Percentiles rank a stretch among this genome's conserved stretches.
These are phyloP conservation scores for Watsonalla binaria DNA, from an alignment of 2,888 invertebrate species.

Conservation along the genomic window DNA sequence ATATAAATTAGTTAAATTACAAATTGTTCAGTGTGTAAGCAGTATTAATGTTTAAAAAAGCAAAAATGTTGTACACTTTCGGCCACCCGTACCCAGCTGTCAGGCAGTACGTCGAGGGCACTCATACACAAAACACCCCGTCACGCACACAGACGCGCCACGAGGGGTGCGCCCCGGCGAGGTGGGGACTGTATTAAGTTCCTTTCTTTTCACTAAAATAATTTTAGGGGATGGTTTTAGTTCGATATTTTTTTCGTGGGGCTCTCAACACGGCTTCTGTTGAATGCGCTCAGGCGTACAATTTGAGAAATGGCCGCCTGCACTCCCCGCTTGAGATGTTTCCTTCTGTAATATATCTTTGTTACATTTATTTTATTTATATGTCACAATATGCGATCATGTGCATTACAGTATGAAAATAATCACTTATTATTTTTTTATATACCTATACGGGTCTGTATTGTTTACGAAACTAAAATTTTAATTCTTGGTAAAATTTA, in stretches of 20 bases:
- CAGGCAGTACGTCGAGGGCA: conserved; percentile 61
- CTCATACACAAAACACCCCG: conserved; percentile 45
- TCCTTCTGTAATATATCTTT: conserved; percentile 33
- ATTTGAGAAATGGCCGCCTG: conserved; percentile 68
- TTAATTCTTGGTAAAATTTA: too few species aligned
- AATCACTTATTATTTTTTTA: conserved; percentile 2
- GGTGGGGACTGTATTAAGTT: conserved; percentile 78
- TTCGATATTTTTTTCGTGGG: conserved; percentile 73
- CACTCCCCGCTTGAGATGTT: conserved; percentile 51
- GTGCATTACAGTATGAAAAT: too few species aligned
- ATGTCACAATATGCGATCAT: conserved; percentile 6
- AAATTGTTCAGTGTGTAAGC: too few species aligned
- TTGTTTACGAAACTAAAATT: too few species aligned
- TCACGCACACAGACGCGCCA: conserved; percentile 29
- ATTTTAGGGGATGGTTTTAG: conserved; percentile 78
- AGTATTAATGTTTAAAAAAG: too few species aligned
- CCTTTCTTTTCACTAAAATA: conserved; percentile 79
- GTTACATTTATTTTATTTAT: conserved; percentile 13
- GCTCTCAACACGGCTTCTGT: conserved; percentile 49
- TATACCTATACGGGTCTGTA: too few species aligned
- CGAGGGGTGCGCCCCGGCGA: conserved; percentile 67
- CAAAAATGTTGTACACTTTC: conserved; percentile 28
- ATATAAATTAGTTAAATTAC: too few species aligned
- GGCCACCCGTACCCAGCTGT: conserved; percentile 43
- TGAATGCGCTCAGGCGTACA: conserved; percentile 58